Conservation (phyloP, 2,113 vertebrate genomes). For the Callipepla squamata region DNA sequence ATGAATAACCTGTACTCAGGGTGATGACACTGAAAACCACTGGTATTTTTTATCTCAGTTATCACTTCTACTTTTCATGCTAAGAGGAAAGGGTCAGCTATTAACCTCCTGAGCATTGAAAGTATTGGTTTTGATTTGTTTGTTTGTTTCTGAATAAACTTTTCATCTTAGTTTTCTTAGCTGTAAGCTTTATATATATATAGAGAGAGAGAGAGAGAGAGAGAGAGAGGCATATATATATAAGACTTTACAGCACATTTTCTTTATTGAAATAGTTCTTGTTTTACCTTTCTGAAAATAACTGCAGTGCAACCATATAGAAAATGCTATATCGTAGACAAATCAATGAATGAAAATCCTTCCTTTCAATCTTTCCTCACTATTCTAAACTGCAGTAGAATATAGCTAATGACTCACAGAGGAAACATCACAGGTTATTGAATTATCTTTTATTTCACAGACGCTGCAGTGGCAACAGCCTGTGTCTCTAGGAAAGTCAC, state of each 20-base stretch:
- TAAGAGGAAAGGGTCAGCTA: neutral
- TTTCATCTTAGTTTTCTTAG: neutral
- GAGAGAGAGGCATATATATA: too few relatives aligned
- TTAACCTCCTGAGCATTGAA: neutral
- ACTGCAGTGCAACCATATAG: neutral
- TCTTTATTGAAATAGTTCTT: neutral
- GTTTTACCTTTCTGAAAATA: neutral
- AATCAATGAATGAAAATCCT: neutral
- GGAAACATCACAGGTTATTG: neutral
- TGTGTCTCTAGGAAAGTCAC: neutral
- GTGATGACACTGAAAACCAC: neutral
- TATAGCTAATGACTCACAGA: neutral
- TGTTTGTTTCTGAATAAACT: neutral
- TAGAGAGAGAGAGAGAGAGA: too few relatives aligned
- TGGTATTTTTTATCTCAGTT: constrained; percentile 14
- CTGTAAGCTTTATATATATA: neutral
- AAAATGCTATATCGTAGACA: neutral
- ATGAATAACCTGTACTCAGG: constrained; percentile 6
- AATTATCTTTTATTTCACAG: neutral
- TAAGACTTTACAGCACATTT: neutral
- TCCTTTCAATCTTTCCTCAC: neutral
- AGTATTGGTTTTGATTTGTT: too few relatives aligned
- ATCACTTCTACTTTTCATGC: neutral
- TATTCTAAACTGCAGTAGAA: neutral
- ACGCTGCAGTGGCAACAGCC: neutral